Conservation (phyloP, 1,140 invertebrate species). For the Thrips palmi region DNA sequence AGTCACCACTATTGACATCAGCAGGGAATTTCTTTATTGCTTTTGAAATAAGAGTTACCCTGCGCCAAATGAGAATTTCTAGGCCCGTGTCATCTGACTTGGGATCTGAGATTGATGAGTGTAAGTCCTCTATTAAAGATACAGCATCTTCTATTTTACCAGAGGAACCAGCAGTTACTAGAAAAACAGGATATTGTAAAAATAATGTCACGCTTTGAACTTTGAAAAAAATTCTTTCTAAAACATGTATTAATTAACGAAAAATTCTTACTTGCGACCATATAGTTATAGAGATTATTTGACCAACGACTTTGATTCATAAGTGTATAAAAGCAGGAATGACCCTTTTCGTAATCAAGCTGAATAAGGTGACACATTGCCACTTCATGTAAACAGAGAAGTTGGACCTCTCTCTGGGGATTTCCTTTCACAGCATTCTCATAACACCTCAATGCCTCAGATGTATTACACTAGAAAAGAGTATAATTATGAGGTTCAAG, state of each 20-base stretch:
- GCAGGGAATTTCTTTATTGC: too few species aligned
- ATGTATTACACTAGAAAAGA: slow-evolving; percentile 37
- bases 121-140: slow-evolving; percentile 3
- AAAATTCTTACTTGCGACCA: slow-evolving; percentile 31
- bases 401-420: slow-evolving; percentile 43
- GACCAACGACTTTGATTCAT: slow-evolving; percentile 46
- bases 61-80: too few species aligned
- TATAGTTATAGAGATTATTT: slow-evolving; percentile 47
- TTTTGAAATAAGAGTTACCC: too few species aligned
- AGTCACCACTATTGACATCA: too few species aligned
- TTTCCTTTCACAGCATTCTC: slow-evolving; percentile 35
- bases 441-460: slow-evolving; percentile 36
- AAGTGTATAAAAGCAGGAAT: slow-evolving; percentile 34
- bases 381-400: slow-evolving; percentile 49
- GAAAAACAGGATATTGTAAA: too few species aligned
- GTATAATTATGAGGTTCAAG: slow-evolving; percentile 10
- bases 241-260: too few species aligned
- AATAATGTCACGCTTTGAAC: not conserved
- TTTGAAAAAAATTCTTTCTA: too few species aligned
- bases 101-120: too few species aligned
- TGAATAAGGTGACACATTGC: slow-evolving; percentile 51
- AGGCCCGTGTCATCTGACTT: too few species aligned
- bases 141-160: slow-evolving; percentile 5
- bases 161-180: slow-evolving; percentile 11
- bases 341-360: slow-evolving; percentile 36